phyloP scores from a whole-genome alignment of 2,797 vertebrate genomes.

The Antrozous pallidus region DNA sequence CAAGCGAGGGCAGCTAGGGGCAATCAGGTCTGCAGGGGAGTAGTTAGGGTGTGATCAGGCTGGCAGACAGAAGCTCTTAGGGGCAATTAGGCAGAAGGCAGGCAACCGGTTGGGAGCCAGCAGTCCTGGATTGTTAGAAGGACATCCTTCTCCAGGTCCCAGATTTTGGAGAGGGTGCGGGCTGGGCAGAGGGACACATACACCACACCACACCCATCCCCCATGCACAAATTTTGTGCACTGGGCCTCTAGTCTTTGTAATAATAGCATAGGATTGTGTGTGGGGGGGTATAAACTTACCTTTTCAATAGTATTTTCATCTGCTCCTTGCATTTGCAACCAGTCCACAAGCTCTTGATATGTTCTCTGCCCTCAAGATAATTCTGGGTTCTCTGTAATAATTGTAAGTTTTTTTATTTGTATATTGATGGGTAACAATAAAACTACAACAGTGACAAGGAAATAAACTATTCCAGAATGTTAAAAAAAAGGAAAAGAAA shows the following conservation, averaged over 20 bases:
- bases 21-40: no score
- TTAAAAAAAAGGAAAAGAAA: background rate
- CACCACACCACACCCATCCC: no score
- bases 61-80: no score
- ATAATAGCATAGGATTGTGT: background rate
- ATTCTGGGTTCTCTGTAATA: constrained; percentile 76
- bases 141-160: no score
- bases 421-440: background rate
- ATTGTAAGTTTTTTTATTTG: constrained; percentile 37
- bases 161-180: no score
- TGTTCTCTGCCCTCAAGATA: constrained; percentile 75
- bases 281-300: constrained; percentile 78
- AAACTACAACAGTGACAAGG: constrained; percentile 3
- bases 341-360: constrained; percentile 90
- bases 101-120: no score
- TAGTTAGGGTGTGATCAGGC: no score
- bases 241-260: background rate
- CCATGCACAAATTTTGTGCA: no score
- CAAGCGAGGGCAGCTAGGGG: no score
- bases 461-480: constrained; percentile 45
- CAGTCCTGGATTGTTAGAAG: no score
- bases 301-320: constrained; percentile 87
- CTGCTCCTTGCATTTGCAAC: constrained; percentile 90
- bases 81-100: no score
- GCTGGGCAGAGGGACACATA: no score